Base-by-base conservation (phyloP, 2,888 invertebrate genomes). In the Thymelicus acteon region DNA sequence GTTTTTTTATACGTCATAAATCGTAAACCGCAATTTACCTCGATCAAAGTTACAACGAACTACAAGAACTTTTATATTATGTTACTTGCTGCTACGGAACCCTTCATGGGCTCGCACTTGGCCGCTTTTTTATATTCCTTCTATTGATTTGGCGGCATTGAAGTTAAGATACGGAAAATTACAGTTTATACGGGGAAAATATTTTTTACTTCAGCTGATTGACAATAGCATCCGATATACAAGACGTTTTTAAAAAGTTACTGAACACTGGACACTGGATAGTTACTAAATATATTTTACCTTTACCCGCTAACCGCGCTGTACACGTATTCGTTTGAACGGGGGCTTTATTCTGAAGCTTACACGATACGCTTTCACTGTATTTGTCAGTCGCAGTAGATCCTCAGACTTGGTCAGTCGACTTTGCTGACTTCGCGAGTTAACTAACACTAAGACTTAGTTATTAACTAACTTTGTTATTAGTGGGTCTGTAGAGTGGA, bases 391-490 rank as follows among this genome's bases (percentile, higher is more conserved):
- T 70, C 49, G 64, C 70, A 65, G 70, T 70, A 70, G 64, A 70
- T 64, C 69, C 70, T 15, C 37, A 58, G 65, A 52, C 64, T 64
- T 58, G 65, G 60, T 71, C 60, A 71, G 70, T 71, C 70, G 70
- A 54, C 70, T 70, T 70, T 65, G 37, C 70, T 40, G 60, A 19
- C 58, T 60, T 13, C 70, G 64, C 69, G 48, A 7, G 58, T 49
- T 44, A 40, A 24, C 15, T 24, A 40, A 54, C 31, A 64, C 37
- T 64, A 44, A 54, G 15, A 54, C 54, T 24, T 54, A 44, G 52
- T 57, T 65, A 19, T 44, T 44, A 6, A 37, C 8, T 24, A 54
- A 65, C 52, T 54, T n/a, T 10, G 39, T 37, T 19, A 15, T 10
- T 39, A 52, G 39, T 40, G 40, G 37, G 39, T 19, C 19, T 12